Evolutionary conservation across 2,113 vertebrate genomes (phyloP), one percentile per base, ranked within the genome.

Genomic region (Chunga burmeisteri): DNA sequence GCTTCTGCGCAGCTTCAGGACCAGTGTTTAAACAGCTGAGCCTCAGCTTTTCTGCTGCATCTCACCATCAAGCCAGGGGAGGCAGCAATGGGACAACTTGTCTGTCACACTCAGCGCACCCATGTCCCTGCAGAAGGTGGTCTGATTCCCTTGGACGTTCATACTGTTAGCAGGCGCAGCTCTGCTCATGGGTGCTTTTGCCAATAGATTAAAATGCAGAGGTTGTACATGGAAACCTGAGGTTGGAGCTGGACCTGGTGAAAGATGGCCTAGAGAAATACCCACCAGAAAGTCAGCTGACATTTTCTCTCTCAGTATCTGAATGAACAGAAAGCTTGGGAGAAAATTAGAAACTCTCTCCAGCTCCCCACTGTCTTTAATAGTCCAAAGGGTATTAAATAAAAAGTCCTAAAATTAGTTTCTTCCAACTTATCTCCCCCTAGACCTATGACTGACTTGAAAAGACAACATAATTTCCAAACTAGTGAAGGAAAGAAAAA

Each of bases 391-490:
- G 5, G 7, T 50, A 46, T 89, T 42, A 73, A 30, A 63, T 38
- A 38, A 81, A 70, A 70, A 73, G 23, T 16, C 36, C 27, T 70
- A 61, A 65, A 77, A 80, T 65, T 0, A 65, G 16, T 66, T 95
- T 95, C 46, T 90, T 91, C 86, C 59, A 88, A n/a, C 9, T 59
- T 38, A 50, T 77, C 49, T 93, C 61, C 16, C 19, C 22, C 38
- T 55, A 58, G 70, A 29, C n/a, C 68, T 58, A 17, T 55, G 55
- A 67, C 30, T 72, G 62, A 50, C 53, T 91, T 87, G 49, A 88
- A 91, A 96, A 95, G 49, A 72, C 91, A 90, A 75, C 58, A 30
- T 61, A 16, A 85, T 91, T 90, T 91, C 81, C 86, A 90, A 85
- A 83, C 50, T 65, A 72, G 42, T 36, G 58, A 73, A 87, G 53